Percentiles rank a stretch among this genome's conserved stretches.
Conservation (phyloP, 2,888 invertebrate genomes). For the Microctonus hyperodae region DNA sequence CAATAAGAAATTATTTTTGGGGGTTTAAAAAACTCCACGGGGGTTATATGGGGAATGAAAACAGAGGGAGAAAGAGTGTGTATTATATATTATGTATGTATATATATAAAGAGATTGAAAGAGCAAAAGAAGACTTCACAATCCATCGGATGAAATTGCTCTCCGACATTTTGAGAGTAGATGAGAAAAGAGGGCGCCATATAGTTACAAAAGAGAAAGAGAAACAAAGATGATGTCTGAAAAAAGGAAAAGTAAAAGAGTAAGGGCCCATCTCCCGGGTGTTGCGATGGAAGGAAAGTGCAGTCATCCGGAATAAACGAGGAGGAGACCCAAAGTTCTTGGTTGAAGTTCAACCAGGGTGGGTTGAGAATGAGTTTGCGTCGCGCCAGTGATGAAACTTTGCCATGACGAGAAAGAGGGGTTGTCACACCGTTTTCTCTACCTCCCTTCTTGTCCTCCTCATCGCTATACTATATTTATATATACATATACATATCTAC, state of each 20-base stretch:
- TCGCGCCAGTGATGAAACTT: constrained; percentile 62
- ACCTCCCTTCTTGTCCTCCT: constrained; percentile 31
- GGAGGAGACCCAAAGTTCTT: constrained; percentile 62
- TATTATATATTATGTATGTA: neutral
- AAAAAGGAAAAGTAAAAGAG: constrained; percentile 22
- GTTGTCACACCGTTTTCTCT: constrained; percentile 54
- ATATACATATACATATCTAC: constrained; percentile 22
- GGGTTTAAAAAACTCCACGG: neutral
- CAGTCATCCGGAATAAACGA: constrained; percentile 63
- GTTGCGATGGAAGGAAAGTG: constrained; percentile 59
- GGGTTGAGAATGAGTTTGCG: constrained; percentile 61
- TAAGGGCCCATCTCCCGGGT: constrained; percentile 45
- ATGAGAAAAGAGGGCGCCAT: constrained; percentile 33
- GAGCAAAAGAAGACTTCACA: constrained; percentile 32
- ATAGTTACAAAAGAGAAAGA: neutral
- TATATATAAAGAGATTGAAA: constrained; percentile 23
- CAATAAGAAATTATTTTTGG: neutral
- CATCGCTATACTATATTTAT: neutral
- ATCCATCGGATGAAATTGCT: constrained; percentile 56
- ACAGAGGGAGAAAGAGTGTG: neutral
- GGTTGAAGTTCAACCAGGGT: constrained; percentile 58
- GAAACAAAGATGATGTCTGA: constrained; percentile 11
- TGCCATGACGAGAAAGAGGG: constrained; percentile 61
- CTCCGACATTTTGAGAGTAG: constrained; percentile 42
- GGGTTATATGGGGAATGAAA: neutral